Base-by-base conservation (phyloP, 1,140 invertebrate genomes). In the Drosophila chauvacae region DNA sequence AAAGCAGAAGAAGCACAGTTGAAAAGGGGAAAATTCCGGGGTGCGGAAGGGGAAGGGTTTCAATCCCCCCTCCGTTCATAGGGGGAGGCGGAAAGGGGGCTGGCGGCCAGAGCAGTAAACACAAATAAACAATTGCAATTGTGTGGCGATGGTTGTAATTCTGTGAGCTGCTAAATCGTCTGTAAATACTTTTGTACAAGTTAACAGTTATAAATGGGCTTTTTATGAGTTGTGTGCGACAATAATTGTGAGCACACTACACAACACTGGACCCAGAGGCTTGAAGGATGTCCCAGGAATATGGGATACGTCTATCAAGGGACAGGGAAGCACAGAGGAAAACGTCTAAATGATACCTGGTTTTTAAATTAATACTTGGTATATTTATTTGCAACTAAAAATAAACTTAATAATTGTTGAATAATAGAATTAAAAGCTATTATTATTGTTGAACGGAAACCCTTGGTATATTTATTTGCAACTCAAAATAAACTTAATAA, bases 121-220 rank as follows among this genome's bases (percentile, higher is more conserved):
- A 80, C 84, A 87, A 87, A 81, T 85, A 78, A 83, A 88, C 84
- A 88, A 88, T 88, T 88, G 84, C 72, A 84, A 84, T 88, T 88
- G 84, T 88, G 63, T 72, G 60, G 60, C 61, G 42, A 57, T 70
- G 80, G 77, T 48, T 84, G 84, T 88, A 88, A 88, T 88, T 84
- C 77, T 80, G 61, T 71, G 81, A 84, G 77, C 84, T 87, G 85
- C 80, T 90, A 88, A 88, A 88, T 88, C 84, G 84, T 80, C 84
- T 88, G 84, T 88, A 88, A 88, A 88, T 88, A 88, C 84, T 88
- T 88, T 88, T 81, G 85, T 88, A 88, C 85, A 88, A 90, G 84
- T 88, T 88, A 88, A 88, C 84, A 84, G 85, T 88, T 90, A 90
- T 88, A 88, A 88, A 88, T 88, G 84, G 85, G 73, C 85, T 74